Evolutionary conservation across 23 tunicate genomes (phyloP).

Genomic region (Botrylloides violaceus): DNA sequence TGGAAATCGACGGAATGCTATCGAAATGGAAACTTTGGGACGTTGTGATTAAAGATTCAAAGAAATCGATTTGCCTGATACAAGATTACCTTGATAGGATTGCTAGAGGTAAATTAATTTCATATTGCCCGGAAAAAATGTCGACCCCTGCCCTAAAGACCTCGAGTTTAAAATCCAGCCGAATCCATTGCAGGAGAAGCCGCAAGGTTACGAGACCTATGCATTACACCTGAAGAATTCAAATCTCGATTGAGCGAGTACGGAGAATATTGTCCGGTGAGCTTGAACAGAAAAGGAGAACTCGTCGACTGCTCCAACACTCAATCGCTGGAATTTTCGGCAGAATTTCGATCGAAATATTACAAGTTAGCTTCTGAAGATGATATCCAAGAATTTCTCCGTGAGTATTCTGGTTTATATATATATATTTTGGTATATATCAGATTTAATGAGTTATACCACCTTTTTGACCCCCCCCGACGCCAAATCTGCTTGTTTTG

Average conservation of each 20-base stretch:
- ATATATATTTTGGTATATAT: too few relatives aligned
- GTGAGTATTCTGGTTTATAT: too few relatives aligned
- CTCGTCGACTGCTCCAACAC: constrained; percentile 61
- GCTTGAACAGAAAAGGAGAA: constrained; percentile 50
- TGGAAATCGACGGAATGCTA: constrained; percentile 34
- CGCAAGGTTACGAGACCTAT: constrained; percentile 54
- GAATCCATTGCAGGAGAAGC: constrained; percentile 54
- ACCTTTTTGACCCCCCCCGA: too few relatives aligned
- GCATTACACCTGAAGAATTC: constrained; percentile 85
- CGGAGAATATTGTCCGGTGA: constrained; percentile 84
- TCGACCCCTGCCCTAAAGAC: neutral
- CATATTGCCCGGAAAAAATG: too few relatives aligned
- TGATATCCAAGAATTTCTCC: constrained; percentile 51
- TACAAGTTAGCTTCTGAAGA: constrained; percentile 45
- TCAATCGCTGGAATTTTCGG: constrained; percentile 45
- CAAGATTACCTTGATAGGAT: constrained; percentile 64
- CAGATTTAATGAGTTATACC: too few relatives aligned
- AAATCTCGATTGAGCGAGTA: constrained; percentile 48
- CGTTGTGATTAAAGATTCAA: constrained; percentile 18
- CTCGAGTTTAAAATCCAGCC: neutral
- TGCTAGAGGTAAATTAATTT: constrained; percentile 64
- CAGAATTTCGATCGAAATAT: constrained; percentile 72
- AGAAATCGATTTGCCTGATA: constrained; percentile 25
- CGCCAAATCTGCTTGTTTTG: too few relatives aligned
- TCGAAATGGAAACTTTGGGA: constrained; percentile 87